Base-by-base conservation (phyloP, 2,888 invertebrate species). In the Sicus ferrugineus region DNA sequence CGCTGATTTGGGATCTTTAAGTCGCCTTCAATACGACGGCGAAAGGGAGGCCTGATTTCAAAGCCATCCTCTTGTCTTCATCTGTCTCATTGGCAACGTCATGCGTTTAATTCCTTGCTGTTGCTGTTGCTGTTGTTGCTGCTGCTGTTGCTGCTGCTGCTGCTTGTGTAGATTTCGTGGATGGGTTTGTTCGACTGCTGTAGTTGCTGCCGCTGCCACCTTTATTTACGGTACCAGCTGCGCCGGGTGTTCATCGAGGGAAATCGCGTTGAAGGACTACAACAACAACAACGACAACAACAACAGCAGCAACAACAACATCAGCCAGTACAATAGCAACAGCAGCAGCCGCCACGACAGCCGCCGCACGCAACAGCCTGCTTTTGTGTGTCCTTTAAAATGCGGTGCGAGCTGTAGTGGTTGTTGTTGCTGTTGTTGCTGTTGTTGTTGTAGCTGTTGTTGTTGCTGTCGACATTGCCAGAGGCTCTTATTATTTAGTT, bases 211-310 rank as follows among this genome's bases (percentile, higher is more conserved):
- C 46, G n/a, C 46, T 54, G 26, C 52, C 14, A 52, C 21, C 19
- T 23, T 26, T 64, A 64, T 50, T 70, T 66, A 69, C 67, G 56
- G 56, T 68, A 71, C 70, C 73, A 74, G 72, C 73, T 74, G 73
- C 72, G 70, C 72, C 73, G 73, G 73, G 70, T 74, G 73, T 73
- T 72, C 48, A 46, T 42, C 58, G 64, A 67, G 50, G 52, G 23
- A 63, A 63, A 67, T 67, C 58, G 54, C 62, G 62, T 28, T 54
- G 31, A 62, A 63, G 42, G 38, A 31, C 50, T 16, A 31, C 23
- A 16, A 64, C 46, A 56, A 61, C 11, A 69, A 68, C 64, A 59
- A 58, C 50, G 28, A 31, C 56, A 58, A 34, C 23, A 46, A 21
- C 50, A 63, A 50, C 21, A 48, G 19, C 28, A 63, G 3, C 19